Base-by-base conservation (phyloP, 2,888 invertebrate genomes). In the Muscina levida region DNA sequence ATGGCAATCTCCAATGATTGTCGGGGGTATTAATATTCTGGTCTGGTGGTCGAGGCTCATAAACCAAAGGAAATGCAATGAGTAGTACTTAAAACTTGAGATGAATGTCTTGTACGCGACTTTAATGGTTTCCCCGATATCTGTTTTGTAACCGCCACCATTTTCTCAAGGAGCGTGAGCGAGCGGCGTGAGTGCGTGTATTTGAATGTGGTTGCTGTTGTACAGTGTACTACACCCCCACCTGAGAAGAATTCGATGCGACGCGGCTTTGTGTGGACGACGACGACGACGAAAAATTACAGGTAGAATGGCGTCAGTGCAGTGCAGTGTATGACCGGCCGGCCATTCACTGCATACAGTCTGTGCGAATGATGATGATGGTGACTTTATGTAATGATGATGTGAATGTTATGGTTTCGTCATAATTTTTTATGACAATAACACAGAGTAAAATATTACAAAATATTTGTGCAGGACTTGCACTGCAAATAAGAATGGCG, bases 1-100 rank as follows among this genome's bases (percentile, higher is more conserved):
- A 57, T 53, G 59, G 67, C 59, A 67, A 79, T 80, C 76, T 67
- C 65, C 76, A 76, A 76, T 82, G 56, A 72, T 74, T 77, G 71
- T 77, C 66, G 26, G 70, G 26, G 70, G 53, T 68, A 84, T 84
- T 84, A 83, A 80, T 84, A 84, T 84, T 82, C 84, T 81, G 75
- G 82, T 81, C 84, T 70, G 72, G 83, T 74, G 57, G 46, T 42
- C 53, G 17, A 59, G 66, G 68, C 57, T 81, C 79, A 79, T 80
- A 79, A 83, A 74, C 53, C 77, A 79, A 78, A 83, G 83, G 84
- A 83, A 83, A 82, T 82, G 80, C 78, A 77, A 73, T 70, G 62
- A 57, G 70, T 73, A 70, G 72, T n/a, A n/a, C n/a, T n/a, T 77
- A 77, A 71, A 74, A 82, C 76, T 81, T 51, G 82, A 83, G 83